Evolutionary conservation across 2,113 vertebrate species (phyloP), one percentile per base, ranked within the genome.

Genomic region (Mobula birostris): DNA sequence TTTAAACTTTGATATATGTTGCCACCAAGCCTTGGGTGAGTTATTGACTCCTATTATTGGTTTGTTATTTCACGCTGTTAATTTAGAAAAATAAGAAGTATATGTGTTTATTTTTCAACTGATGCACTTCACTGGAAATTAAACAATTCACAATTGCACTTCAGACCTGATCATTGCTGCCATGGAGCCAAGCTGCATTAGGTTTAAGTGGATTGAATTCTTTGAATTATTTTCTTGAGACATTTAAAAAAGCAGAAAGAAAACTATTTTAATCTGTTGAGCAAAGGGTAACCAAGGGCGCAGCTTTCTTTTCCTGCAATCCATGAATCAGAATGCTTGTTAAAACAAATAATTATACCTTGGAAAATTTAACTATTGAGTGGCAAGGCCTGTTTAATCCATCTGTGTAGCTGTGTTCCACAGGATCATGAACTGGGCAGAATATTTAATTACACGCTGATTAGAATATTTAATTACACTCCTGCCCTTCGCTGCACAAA

Each of bases 261-360:
- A 66, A 90, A 90, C 85, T 90, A 66, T 90, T 29, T 14, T 32
- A 66, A 88, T 14, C 58, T 66, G 29, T 88, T 88, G 61, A 88
- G 63, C 58, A 32, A 66, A 90, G 32, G n/a, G 61, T 90, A 68
- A 90, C 63, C 32, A 63, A n/a, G n/a, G 7, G 29, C n/a, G 85
- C 6, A 32, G n/a, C 61, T 68, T 32, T 90, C 29, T 66, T 90
- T 90, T 90, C 85, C 85, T 90, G 85, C 9, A 19, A 36, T 36
- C 85, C 85, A 90, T 90, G 63, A 66, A 90, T 90, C 61, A 90
- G 11, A 66, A 66, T 36, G 66, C 85, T 90, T 90, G 85, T 63
- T 32, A 90, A 90, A 90, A 19, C 58, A 66, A 88, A 32, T 63
- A 88, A 61, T 88, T 66, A 66, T 66, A 88, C 24, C 61, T 90